Conservation (phyloP, 2,113 vertebrate genomes). For the Oreocharis arfaki region DNA sequence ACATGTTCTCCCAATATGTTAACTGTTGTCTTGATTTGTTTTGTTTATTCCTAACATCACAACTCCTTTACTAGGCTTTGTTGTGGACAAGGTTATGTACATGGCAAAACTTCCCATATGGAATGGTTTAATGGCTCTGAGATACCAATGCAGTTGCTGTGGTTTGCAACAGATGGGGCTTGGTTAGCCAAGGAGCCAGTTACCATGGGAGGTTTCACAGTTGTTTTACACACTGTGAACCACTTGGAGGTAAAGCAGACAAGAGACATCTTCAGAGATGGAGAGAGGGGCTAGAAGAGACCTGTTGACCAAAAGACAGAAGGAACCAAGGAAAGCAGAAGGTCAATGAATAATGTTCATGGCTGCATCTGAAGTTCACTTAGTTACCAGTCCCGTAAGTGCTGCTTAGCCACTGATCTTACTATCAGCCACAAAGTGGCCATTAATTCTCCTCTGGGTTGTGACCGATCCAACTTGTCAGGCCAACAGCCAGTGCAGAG, state of each 20-base stretch:
- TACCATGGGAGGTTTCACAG: not conserved
- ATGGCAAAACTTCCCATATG: not conserved
- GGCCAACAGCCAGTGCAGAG: not conserved
- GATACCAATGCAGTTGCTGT: not conserved
- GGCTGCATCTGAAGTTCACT: not conserved
- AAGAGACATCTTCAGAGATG: not conserved
- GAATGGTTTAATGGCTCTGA: not conserved
- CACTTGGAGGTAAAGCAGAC: not conserved
- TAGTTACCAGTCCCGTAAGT: not conserved
- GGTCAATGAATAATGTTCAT: fast-evolving
- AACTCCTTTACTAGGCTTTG: not conserved
- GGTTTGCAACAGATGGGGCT: not conserved
- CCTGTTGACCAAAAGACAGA: not conserved
- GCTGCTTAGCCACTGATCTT: not conserved
- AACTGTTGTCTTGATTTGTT: not conserved
- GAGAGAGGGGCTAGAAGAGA: not conserved
- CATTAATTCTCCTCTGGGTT: not conserved
- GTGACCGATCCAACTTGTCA: not conserved
- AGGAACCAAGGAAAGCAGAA: not conserved
- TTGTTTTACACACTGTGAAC: not conserved
- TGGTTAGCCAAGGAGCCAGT: not conserved
- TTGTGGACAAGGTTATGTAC: not conserved
- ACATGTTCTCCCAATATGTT: not conserved
- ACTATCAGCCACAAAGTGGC: not conserved
- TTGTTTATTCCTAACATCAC: not conserved